Evolutionary conservation across 2,113 vertebrate species (phyloP).

Genomic region (Nanorana parkeri): DNA sequence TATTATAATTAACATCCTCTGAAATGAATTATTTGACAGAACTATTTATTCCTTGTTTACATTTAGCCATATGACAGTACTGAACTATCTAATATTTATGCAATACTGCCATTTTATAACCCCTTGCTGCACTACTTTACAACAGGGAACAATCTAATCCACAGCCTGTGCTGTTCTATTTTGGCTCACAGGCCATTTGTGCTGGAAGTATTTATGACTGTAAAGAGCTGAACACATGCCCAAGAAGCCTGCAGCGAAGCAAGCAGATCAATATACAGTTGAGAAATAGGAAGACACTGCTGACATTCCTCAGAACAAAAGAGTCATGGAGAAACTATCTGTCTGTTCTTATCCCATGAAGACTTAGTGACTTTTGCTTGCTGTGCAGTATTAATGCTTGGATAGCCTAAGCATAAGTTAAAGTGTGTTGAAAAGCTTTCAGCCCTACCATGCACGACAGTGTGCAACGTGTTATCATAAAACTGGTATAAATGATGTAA

Average conservation of each 20-base stretch:
- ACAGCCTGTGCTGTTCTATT: conserved; percentile 9
- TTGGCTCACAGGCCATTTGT: not conserved
- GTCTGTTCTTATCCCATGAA: conserved; percentile 1
- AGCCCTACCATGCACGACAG: not conserved
- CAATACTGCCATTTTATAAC: not conserved
- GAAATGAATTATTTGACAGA: no score
- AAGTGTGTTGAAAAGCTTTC: not conserved
- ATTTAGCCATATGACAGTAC: no score
- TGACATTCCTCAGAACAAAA: conserved; percentile 33
- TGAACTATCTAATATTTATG: no score
- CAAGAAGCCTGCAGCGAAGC: conserved; percentile 15
- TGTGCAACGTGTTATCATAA: not conserved
- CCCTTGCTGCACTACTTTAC: not conserved
- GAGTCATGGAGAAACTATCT: not conserved
- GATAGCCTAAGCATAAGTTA: not conserved
- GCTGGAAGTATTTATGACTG: conserved; percentile 20
- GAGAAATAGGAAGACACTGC: conserved; percentile 1
- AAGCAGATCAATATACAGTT: conserved; percentile 16
- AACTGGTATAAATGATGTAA: no score
- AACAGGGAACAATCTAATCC: not conserved
- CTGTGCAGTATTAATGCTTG: not conserved
- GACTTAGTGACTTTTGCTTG: not conserved
- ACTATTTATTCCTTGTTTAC: no score
- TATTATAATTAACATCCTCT: no score
- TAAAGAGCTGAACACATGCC: conserved; percentile 4